Percentiles rank a stretch among this genome's conserved stretches.
Conservation (phyloP, 2,113 vertebrate genomes). For the Ancistrus triradiatus region DNA sequence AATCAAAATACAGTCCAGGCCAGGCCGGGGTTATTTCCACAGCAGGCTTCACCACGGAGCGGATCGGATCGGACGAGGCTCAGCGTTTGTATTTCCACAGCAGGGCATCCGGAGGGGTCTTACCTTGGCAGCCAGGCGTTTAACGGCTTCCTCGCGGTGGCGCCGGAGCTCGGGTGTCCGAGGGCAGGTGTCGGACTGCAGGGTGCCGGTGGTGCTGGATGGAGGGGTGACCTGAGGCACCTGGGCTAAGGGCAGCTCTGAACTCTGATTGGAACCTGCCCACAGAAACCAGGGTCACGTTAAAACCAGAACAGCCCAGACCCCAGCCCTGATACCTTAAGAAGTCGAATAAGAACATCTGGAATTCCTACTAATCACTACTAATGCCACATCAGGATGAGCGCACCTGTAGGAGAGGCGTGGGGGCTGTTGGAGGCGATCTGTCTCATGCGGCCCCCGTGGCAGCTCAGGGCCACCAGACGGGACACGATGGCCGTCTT, state of each 20-base stretch:
- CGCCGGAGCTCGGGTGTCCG: conserved; percentile 72
- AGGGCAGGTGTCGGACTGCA: conserved; percentile 61
- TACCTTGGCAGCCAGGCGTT: conserved; percentile 87
- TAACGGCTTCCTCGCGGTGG: conserved; percentile 75
- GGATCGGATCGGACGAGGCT: no score
- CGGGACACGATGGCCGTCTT: conserved; percentile 94
- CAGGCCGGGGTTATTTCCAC: no score
- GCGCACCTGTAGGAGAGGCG: conserved; percentile 81
- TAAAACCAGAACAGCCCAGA: no score
- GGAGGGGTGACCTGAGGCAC: conserved; percentile 65
- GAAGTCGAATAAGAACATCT: no score
- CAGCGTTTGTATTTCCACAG: no score
- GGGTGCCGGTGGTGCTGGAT: conserved; percentile 57
- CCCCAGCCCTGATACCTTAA: no score
- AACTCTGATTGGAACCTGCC: conserved; percentile 63
- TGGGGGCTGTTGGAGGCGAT: conserved; percentile 89
- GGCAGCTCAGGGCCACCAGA: conserved; percentile 94
- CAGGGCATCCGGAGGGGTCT: no score
- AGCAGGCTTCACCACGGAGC: no score
- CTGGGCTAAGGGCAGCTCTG: conserved; percentile 83
- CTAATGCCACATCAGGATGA: no score
- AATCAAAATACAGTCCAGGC: no score
- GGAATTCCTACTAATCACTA: no score
- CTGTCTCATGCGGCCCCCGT: conserved; percentile 94
- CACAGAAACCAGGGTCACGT: no score